Conservation (phyloP, 1,140 invertebrate genomes). For the Nylanderia fulva region DNA sequence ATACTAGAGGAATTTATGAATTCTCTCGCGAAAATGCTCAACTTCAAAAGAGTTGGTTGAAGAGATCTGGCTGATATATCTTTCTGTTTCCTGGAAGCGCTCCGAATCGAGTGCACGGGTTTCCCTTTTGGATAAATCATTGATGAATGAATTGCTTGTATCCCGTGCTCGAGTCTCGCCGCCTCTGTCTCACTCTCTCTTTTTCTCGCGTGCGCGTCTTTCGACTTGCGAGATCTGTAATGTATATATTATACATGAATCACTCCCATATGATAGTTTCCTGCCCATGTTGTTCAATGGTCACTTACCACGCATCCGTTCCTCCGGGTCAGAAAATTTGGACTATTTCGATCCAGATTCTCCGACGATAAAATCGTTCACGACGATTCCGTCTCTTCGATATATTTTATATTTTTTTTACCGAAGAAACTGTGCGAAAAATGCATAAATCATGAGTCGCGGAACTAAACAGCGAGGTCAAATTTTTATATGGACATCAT, state of each 20-base stretch:
- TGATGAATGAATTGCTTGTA: conserved; percentile 62
- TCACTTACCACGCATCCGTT: not conserved
- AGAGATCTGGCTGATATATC: conserved; percentile 45
- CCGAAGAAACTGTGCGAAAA: not conserved
- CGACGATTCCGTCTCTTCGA: too few relatives aligned
- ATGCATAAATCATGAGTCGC: not conserved
- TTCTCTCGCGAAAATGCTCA: not conserved
- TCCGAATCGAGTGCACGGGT: conserved; percentile 37
- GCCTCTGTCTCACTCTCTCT: not conserved
- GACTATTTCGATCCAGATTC: not conserved
- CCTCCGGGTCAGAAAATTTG: not conserved
- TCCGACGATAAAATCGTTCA: not conserved
- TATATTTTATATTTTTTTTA: not conserved
- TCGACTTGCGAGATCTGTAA: conserved; percentile 59
- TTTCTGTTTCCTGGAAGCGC: conserved; percentile 54
- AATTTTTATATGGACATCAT: conserved; percentile 17
- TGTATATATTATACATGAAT: conserved; percentile 46
- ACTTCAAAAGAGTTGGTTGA: conserved; percentile 11
- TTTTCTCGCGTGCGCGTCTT: conserved; percentile 28
- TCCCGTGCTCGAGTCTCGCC: conserved; percentile 49
- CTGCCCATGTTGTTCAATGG: conserved; percentile 27
- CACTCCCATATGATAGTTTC: conserved; percentile 44
- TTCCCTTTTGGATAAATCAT: conserved; percentile 62
- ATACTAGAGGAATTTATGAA: too few relatives aligned
- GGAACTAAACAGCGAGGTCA: not conserved